phyloP scores from a whole-genome alignment of 2,797 vertebrate species.

The Intellagama lesueurii region DNA sequence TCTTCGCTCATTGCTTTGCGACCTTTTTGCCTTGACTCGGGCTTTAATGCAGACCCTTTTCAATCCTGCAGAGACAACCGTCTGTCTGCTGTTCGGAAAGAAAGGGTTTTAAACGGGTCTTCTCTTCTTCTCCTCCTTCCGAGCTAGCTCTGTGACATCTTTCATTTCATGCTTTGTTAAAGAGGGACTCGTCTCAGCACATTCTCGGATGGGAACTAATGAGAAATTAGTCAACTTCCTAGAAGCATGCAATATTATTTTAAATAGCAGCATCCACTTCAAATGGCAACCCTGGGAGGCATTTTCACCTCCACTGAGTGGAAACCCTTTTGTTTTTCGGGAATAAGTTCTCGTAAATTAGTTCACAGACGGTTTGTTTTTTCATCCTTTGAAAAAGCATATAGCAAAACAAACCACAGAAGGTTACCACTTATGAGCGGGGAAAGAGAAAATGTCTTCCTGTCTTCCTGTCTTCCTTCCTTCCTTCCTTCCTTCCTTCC shows the following conservation, averaged over 20 bases:
- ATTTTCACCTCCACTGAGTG: not conserved
- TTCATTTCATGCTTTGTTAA: slow-evolving; percentile 75
- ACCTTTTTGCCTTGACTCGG: not conserved
- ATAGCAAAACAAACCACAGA: not conserved
- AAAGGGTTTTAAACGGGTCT: not conserved
- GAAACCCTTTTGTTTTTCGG: not conserved
- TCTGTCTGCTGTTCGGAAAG: slow-evolving; percentile 42
- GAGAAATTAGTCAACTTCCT: slow-evolving; percentile 65
- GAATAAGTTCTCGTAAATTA: not conserved
- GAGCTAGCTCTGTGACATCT: slow-evolving; percentile 23
- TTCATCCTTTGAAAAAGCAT: not conserved
- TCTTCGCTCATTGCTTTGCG: not conserved
- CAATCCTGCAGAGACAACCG: not conserved
- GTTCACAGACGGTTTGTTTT: not conserved
- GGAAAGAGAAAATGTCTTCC: not conserved
- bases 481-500: too few relatives aligned
- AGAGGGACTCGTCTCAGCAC: slow-evolving; percentile 56
- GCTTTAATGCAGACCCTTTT: not conserved
- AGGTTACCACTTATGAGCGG: not conserved
- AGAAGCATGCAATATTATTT: slow-evolving; percentile 56
- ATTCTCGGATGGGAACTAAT: slow-evolving; percentile 61
- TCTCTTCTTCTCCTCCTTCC: slow-evolving; percentile 24
- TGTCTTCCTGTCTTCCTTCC: too few relatives aligned
- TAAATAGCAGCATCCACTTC: slow-evolving; percentile 44
- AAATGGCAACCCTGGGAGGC: not conserved